These are phyloP conservation scores for Chrysopa pallens DNA, from an alignment of 1,140 invertebrate species.

Conservation along the genomic window DNA sequence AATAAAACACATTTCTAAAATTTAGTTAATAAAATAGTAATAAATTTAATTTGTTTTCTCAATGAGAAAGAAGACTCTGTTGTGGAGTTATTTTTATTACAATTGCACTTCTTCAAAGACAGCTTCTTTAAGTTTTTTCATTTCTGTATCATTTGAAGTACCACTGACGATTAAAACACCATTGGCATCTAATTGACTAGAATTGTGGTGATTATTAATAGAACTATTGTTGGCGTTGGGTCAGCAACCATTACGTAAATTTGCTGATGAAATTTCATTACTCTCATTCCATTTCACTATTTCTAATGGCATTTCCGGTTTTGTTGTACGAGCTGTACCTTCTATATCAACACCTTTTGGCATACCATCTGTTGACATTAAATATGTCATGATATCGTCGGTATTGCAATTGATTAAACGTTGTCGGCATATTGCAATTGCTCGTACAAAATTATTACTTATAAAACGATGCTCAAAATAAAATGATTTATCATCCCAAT, in stretches of 20 bases:
- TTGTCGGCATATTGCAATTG: slow-evolving; percentile 60
- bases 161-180: too few relatives aligned
- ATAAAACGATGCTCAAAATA: slow-evolving; percentile 78
- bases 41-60: too few relatives aligned
- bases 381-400: slow-evolving; percentile 14
- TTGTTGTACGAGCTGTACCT: slow-evolving; percentile 21
- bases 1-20: too few relatives aligned
- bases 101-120: too few relatives aligned
- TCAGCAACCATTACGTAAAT: slow-evolving; percentile 27
- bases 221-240: not conserved
- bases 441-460: slow-evolving; percentile 66
- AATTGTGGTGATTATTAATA: too few relatives aligned
- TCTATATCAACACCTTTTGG: slow-evolving; percentile 6
- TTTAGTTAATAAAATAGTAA: too few relatives aligned
- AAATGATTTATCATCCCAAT: slow-evolving; percentile 68
- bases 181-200: too few relatives aligned
- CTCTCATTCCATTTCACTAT: slow-evolving; percentile 44
- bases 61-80: too few relatives aligned
- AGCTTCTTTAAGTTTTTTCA: too few relatives aligned
- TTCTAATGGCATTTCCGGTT: slow-evolving; percentile 38
- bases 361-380: slow-evolving; percentile 6
- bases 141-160: too few relatives aligned
- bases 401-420: slow-evolving; percentile 53
- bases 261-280: slow-evolving; percentile 46
- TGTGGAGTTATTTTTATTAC: too few relatives aligned